These are phyloP conservation scores for Lordiphosa mommai DNA, from an alignment of 1,140 invertebrate species.

Conservation along the genomic window DNA sequence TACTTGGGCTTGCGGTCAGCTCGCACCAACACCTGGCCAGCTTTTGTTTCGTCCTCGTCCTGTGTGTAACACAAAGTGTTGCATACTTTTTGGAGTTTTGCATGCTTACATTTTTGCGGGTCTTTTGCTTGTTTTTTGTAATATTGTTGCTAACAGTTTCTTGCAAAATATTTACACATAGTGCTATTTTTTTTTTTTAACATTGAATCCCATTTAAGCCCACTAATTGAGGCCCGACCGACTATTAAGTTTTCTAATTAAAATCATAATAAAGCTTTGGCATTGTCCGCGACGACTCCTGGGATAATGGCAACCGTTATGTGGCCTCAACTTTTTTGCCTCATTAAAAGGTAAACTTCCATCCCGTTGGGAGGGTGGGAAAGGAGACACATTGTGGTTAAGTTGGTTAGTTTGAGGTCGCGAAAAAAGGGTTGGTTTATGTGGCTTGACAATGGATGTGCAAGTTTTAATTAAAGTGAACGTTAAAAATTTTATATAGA, in stretches of 20 bases:
- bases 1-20: constrained; percentile 39
- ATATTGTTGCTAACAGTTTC: constrained; percentile 33
- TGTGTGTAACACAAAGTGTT: constrained; percentile 25
- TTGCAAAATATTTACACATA: neutral
- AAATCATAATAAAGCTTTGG: constrained; percentile 47
- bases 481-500: neutral
- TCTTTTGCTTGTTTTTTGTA: constrained; percentile 33
- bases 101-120: constrained; percentile 36
- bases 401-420: neutral
- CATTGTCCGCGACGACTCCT: constrained; percentile 8
- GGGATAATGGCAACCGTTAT: constrained; percentile 17
- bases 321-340: constrained; percentile 39
- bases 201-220: constrained; percentile 9
- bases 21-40: constrained; percentile 50
- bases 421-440: neutral
- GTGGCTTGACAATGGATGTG: constrained; percentile 1
- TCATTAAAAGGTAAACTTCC: constrained; percentile 45
- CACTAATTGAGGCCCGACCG: constrained; percentile 25
- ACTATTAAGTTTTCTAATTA: constrained; percentile 49
- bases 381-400: constrained; percentile 3
- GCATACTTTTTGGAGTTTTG: constrained; percentile 31
- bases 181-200: neutral
- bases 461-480: neutral
- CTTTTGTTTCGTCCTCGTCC: constrained; percentile 31
- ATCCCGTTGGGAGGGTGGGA: neutral